phyloP scores from a whole-genome alignment of 2,113 vertebrate species.

The Callionymus lyra region DNA sequence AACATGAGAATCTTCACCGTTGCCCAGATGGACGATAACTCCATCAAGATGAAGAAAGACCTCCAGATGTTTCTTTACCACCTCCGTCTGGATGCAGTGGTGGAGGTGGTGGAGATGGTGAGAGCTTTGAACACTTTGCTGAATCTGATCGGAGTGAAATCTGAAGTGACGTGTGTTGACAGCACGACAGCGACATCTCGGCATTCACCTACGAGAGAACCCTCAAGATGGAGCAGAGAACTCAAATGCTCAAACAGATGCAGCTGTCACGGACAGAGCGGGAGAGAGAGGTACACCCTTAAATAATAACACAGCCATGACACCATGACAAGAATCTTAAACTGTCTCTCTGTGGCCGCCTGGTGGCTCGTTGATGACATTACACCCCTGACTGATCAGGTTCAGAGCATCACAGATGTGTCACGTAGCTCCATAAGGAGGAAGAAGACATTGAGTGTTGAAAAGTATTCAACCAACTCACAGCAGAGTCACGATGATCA shows the following conservation, averaged over 20 bases:
- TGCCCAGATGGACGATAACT: slow-evolving; percentile 91
- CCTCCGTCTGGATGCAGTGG: slow-evolving; percentile 81
- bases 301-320: too few relatives aligned
- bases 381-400: slow-evolving; percentile 40
- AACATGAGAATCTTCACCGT: slow-evolving; percentile 95
- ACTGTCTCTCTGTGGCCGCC: too few relatives aligned
- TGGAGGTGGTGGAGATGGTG: slow-evolving; percentile 97
- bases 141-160: not conserved
- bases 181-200: slow-evolving; percentile 92
- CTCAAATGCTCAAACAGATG: slow-evolving; percentile 96
- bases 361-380: too few relatives aligned
- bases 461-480: slow-evolving; percentile 33
- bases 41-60: slow-evolving; percentile 97
- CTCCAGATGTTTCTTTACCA: slow-evolving; percentile 91
- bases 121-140: slow-evolving; percentile 13
- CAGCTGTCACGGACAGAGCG: slow-evolving; percentile 86
- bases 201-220: slow-evolving; percentile 96
- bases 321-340: too few relatives aligned
- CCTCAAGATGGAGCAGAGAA: slow-evolving; percentile 91
- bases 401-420: slow-evolving; percentile 70
- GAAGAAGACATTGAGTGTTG: slow-evolving; percentile 39
- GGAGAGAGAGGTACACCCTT: slow-evolving; percentile 80
- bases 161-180: not conserved
- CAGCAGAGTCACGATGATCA: slow-evolving; percentile 55
- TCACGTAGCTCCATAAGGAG: slow-evolving; percentile 65